phyloP scores from a whole-genome alignment of 37 sponge, comb jelly and placozoan genomes.

The Cliona cf. orientalis region DNA sequence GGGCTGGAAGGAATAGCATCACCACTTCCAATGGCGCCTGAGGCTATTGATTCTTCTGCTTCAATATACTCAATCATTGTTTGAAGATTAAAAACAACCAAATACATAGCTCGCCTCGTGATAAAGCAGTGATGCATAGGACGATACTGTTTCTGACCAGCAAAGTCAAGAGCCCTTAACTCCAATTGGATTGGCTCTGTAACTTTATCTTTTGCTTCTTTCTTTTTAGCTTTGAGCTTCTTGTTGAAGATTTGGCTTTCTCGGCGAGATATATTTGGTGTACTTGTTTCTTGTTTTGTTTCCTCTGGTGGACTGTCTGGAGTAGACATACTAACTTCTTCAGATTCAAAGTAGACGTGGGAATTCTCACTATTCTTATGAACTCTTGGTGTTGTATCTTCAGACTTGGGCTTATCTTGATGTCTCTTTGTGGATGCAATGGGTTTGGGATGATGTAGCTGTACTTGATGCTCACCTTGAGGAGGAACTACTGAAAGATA shows the following conservation, averaged over 20 bases:
- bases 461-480: neutral
- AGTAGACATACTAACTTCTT: too few relatives aligned
- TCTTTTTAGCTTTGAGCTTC: neutral
- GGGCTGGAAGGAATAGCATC: neutral
- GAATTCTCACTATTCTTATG: too few relatives aligned
- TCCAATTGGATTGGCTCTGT: conserved; percentile 13
- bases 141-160: conserved; percentile 68
- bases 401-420: too few relatives aligned
- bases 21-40: too few relatives aligned
- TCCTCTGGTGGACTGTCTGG: too few relatives aligned
- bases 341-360: too few relatives aligned
- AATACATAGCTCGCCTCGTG: conserved; percentile 54
- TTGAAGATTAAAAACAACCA: conserved; percentile 49
- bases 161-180: conserved; percentile 58
- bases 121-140: conserved; percentile 86
- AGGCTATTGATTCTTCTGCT: neutral
- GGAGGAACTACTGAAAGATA: neutral
- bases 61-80: neutral
- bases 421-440: neutral
- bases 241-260: neutral
- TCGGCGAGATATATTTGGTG: too few relatives aligned
- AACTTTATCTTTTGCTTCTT: neutral
- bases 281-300: too few relatives aligned
- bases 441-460: neutral
- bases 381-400: too few relatives aligned